Base-by-base conservation (phyloP, 2,888 invertebrate species). In the Ennomos erosarius region DNA sequence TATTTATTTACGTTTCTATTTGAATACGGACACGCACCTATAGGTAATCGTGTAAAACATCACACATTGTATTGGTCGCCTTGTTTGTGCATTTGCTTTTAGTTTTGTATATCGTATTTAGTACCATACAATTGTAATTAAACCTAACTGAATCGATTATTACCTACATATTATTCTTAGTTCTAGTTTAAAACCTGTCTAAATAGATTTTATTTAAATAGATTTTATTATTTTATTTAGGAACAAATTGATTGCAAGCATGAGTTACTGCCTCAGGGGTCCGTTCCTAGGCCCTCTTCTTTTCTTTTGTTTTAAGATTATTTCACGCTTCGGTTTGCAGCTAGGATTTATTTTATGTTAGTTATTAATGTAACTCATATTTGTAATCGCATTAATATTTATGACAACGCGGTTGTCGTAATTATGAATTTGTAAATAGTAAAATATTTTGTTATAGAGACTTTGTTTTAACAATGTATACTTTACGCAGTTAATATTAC, bases 31-130 rank as follows among this genome's bases (percentile, higher is more conserved):
- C 55, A 62, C 66, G 76, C 79, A 78, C 73, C 73, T 76, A 74
- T 78, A 81, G 79, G 75, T 81, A 76, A 73, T 82, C 71, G 74
- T 75, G 76, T 81, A 76, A 78, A 79, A 75, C 83, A 89, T 88
- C 88, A 88, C 87, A 76, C 79, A 73, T 78, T 78, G 76, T 82
- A 79, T 81, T 82, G 83, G 77, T 84, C 83, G 85, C 81, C 86
- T 84, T 83, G 84, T 86, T 85, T 85, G 86, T 90, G 90, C 88
- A 90, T 91, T 90, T 90, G 88, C 87, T 90, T 88, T 76, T 88
- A 87, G 84, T 84, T 82, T 83, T 83, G 79, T 81, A 76, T 78
- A 73, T 74, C 69, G 72, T 75, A 71, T 70, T 71, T 78, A 76
- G 78, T 74, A 75, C 69, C 76, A 76, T 71, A 74, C 65, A 70